Conservation (phyloP, 2,888 invertebrate genomes). For the Miltochrista miniata region DNA sequence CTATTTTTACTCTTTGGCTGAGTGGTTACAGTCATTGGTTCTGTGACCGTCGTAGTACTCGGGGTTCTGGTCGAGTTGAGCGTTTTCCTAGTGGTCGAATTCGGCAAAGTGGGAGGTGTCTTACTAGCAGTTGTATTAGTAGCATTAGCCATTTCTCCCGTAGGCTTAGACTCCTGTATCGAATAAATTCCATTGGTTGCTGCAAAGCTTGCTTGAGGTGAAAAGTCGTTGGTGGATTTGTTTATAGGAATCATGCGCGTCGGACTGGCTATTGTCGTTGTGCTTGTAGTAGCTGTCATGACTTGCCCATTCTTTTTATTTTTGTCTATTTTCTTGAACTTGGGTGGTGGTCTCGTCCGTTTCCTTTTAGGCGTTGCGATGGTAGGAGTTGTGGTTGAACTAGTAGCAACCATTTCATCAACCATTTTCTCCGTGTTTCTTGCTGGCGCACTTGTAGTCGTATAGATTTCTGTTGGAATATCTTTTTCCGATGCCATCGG, state of each 20-base stretch:
- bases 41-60: slow-evolving; percentile 26
- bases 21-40: slow-evolving; percentile 34
- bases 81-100: slow-evolving; percentile 22
- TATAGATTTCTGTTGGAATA: slow-evolving; percentile 39
- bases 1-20: slow-evolving; percentile 63
- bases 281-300: slow-evolving; percentile 56
- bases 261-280: slow-evolving; percentile 47
- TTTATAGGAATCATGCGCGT: slow-evolving; percentile 44
- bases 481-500: slow-evolving; percentile 62
- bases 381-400: slow-evolving; percentile 38
- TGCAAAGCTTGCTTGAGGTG: slow-evolving; percentile 66
- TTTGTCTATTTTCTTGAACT: slow-evolving; percentile 62
- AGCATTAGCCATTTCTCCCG: slow-evolving; percentile 30
- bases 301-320: slow-evolving; percentile 70
- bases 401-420: slow-evolving; percentile 1
- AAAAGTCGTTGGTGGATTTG: slow-evolving; percentile 59
- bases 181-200: slow-evolving; percentile 47
- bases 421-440: slow-evolving; percentile 24
- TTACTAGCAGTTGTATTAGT: slow-evolving; percentile 30
- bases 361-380: slow-evolving; percentile 55
- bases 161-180: slow-evolving; percentile 29
- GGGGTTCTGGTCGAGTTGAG: slow-evolving; percentile 18
- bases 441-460: slow-evolving; percentile 33
- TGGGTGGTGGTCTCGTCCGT: slow-evolving; percentile 71
- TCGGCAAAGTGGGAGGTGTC: slow-evolving; percentile 14